Evolutionary conservation across 2,113 vertebrate genomes (phyloP).

Genomic region (Sialia sialis): DNA sequence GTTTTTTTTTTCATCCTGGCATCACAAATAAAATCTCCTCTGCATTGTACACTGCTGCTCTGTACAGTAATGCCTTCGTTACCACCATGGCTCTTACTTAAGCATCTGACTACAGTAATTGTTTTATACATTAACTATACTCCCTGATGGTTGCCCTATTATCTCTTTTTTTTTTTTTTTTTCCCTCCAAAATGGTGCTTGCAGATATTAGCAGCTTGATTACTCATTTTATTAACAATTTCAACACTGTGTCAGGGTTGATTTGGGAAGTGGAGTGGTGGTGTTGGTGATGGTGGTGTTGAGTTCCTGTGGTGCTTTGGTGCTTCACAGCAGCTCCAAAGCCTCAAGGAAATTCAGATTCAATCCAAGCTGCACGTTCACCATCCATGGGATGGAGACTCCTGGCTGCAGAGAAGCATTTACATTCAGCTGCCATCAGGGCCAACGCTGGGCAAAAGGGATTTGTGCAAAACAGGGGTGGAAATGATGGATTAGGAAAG

Average conservation of each 20-base stretch:
- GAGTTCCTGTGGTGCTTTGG: neutral
- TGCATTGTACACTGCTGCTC: neutral
- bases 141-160: constrained; percentile 36
- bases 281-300: accelerated
- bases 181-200: neutral
- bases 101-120: constrained; percentile 40
- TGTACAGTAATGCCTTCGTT: neutral
- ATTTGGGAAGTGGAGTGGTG: neutral
- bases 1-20: neutral
- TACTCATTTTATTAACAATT: neutral
- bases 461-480: neutral
- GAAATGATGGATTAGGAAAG: neutral
- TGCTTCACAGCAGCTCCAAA: neutral
- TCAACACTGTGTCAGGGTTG: neutral
- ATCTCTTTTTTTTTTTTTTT: neutral
- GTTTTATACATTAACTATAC: constrained; percentile 27
- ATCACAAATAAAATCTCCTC: neutral
- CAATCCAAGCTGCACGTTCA: accelerated
- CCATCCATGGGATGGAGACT: accelerated
- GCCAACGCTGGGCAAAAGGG: neutral
- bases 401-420: neutral
- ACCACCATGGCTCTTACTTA: constrained; percentile 28
- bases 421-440: neutral
- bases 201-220: neutral
- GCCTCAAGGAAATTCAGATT: accelerated